Evolutionary conservation across 2,888 invertebrate species (phyloP), one percentile per base, ranked within the genome.

Genomic region (Cistogaster globosa): DNA sequence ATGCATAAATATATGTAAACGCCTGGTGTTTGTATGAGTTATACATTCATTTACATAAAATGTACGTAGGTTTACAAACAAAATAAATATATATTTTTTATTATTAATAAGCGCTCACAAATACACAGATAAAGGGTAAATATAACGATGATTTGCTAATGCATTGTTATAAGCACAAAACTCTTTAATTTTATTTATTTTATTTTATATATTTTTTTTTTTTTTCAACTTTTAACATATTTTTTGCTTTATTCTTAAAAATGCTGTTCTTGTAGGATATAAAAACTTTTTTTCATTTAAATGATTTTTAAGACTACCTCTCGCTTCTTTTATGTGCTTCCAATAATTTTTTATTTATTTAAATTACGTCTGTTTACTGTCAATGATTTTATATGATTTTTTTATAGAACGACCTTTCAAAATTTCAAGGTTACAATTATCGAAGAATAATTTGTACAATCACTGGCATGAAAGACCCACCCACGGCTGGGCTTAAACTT

Each of bases 321-420:
- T 48, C 12, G 12, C 0, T 48, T 16, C n/a, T n/a, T n/a, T 0
- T n/a, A 16, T 48, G 4, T 4, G 45, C 5, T 48, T 48, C 14
- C 16, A 48, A 48, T 48, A 48, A n/a, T n/a, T 42, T 11, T 63
- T 18, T 65, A 75, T 63, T 63, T 75, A 32, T 32, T 45, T 45
- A 75, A 42, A 53, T 75, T 51, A 75, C 14, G 26, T 75, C 38
- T 42, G 42, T 63, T 63, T 63, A 45, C 38, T 9, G n/a, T n/a
- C 42, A 36, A 20, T 62, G 26, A 7, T 32, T 55, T 45, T 36
- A 5, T n/a, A 38, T 36, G n/a, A 22, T 57, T 22, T 53, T 74
- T 38, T 60, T 20, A 68, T 32, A 5, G 16, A 11, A 55, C 16
- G 42, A 45, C 53, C 51, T 45, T 38, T 51, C 12, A 16, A 38